Percentiles rank a stretch among this genome's conserved stretches.
Evolutionary conservation across 2,113 vertebrate species (phyloP).

Genomic region (Columba janthina): DNA sequence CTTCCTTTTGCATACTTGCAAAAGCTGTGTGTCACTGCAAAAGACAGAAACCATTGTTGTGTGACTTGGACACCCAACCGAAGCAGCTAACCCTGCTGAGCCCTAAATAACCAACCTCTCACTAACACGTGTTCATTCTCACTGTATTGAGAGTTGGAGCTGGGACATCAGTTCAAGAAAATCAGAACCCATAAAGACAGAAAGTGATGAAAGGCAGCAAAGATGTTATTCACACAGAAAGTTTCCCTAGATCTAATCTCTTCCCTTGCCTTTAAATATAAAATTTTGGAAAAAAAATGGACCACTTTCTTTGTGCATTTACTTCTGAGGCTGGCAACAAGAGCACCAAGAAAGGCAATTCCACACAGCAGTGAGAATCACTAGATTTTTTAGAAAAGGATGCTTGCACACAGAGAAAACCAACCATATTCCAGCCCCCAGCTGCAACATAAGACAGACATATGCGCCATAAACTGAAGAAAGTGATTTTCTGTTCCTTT

Average conservation of each 20-base stretch:
- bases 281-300: accelerated
- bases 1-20: neutral
- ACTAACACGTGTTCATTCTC: neutral
- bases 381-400: neutral
- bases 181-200: neutral
- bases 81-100: neutral
- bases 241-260: neutral
- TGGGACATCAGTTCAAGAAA: neutral
- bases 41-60: neutral
- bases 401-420: neutral
- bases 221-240: neutral
- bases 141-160: accelerated
- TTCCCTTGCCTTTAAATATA: neutral
- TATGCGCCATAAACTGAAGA: neutral
- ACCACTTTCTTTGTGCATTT: neutral
- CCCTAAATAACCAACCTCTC: neutral
- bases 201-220: neutral
- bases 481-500: neutral
- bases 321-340: neutral
- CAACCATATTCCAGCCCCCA: neutral
- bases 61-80: accelerated
- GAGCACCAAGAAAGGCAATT: neutral
- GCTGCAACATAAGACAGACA: neutral
- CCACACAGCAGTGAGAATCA: neutral
- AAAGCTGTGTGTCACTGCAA: neutral